Conservation (phyloP, 2,797 vertebrate genomes). For the Silurus lanzhouensis region DNA sequence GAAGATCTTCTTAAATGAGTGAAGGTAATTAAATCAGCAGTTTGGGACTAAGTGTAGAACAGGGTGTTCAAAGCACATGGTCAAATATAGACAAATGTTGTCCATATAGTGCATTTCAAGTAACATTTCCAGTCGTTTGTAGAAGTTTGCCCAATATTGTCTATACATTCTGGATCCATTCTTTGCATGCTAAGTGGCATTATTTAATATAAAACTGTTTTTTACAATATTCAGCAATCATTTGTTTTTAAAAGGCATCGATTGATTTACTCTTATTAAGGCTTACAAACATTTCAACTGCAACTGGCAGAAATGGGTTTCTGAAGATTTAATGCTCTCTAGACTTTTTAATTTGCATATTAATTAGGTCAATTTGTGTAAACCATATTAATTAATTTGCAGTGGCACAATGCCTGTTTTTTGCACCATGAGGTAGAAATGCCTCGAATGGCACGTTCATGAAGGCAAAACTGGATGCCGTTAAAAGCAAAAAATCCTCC, state of each 20-base stretch:
- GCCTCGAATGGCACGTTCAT: not conserved
- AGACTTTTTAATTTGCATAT: slow-evolving; percentile 24
- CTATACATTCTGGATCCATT: not conserved
- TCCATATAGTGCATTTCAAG: not conserved
- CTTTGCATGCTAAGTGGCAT: not conserved
- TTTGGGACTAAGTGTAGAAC: too few species aligned
- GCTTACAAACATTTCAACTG: not conserved
- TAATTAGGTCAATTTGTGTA: slow-evolving; percentile 4
- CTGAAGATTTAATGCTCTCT: not conserved
- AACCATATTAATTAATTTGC: slow-evolving; percentile 7
- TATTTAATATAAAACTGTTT: not conserved
- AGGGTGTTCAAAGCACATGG: too few species aligned
- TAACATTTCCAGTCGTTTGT: not conserved
- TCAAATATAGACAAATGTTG: too few species aligned
- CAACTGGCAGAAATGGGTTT: not conserved
- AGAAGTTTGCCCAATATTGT: not conserved
- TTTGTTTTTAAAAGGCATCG: not conserved
- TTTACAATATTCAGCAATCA: not conserved
- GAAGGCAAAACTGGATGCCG: not conserved
- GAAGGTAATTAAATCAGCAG: too few species aligned
- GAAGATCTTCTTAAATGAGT: too few species aligned
- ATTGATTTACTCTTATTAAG: not conserved
- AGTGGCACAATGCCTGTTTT: not conserved
- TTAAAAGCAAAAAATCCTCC: not conserved
- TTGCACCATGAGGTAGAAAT: not conserved